These are phyloP conservation scores for Pogonophryne albipinna DNA, from an alignment of 2,797 vertebrate species.

Conservation along the genomic window DNA sequence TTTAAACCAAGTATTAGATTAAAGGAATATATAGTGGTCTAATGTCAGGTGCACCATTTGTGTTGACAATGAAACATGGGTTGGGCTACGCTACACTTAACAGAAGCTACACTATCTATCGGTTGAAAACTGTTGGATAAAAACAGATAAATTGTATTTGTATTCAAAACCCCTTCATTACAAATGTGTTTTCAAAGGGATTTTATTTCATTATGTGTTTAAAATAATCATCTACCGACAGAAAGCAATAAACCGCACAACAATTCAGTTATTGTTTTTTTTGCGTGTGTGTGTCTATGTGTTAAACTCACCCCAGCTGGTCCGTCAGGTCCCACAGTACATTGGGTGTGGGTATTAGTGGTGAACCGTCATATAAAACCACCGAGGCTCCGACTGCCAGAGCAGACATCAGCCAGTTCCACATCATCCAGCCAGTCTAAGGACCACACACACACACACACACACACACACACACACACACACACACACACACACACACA, in stretches of 20 bases:
- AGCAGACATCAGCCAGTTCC: conserved; percentile 96
- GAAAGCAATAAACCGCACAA: not conserved
- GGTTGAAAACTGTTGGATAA: not conserved
- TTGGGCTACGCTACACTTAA: not conserved
- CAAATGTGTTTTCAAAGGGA: not conserved
- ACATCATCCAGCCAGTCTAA: conserved; percentile 99
- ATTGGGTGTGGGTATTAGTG: conserved; percentile 91
- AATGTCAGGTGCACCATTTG: not conserved
- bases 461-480: conserved; percentile 15
- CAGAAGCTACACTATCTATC: not conserved
- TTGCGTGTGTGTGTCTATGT: not conserved
- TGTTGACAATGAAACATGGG: conserved; percentile 5
- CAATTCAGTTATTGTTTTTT: conserved; percentile 5
- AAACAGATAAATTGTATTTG: not conserved
- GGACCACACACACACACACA: conserved; percentile 17
- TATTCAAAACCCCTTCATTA: not conserved
- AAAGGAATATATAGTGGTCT: not conserved
- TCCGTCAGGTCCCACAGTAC: conserved; percentile 97
- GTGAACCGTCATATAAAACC: conserved; percentile 96
- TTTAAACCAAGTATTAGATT: not conserved
- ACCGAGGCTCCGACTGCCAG: conserved; percentile 93
- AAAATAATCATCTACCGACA: not conserved
- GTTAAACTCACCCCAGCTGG: conserved; percentile 88
- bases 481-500: not conserved
- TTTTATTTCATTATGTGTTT: conserved; percentile 1